A percentile compares a stretch with the other conserved stretches of the same genome.
Evolutionary conservation across 1,140 invertebrate genomes (phyloP).

Genomic region (Metaphire vulgaris): DNA sequence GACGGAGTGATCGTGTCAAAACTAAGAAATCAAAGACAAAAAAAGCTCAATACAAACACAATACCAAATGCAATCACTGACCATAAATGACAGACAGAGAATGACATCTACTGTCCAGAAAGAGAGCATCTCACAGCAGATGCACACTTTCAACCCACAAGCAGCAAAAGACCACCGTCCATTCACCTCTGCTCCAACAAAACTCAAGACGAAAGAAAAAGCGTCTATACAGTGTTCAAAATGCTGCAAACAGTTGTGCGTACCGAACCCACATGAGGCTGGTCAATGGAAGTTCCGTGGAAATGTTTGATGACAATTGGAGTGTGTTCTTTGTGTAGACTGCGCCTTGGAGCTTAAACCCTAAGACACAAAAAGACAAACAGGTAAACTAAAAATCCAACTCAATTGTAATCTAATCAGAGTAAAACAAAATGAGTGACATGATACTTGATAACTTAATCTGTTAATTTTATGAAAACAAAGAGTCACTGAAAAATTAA

Average conservation of each 20-base stretch:
- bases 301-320: conserved; percentile 83
- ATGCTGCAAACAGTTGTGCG: too few species aligned
- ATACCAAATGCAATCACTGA: too few species aligned
- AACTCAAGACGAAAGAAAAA: not conserved
- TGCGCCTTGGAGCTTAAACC: conserved; percentile 89
- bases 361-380: conserved; percentile 48
- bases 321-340: conserved; percentile 83
- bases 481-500: too few species aligned
- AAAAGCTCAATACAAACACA: too few species aligned
- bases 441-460: too few species aligned
- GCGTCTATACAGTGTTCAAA: too few species aligned
- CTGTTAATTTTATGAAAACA: too few species aligned
- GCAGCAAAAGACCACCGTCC: not conserved
- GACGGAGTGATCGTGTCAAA: conserved; percentile 52
- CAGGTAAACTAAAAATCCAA: too few species aligned
- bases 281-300: conserved; percentile 83
- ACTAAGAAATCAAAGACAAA: conserved; percentile 13
- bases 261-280: conserved; percentile 75
- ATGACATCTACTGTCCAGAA: not conserved
- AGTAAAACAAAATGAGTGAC: too few species aligned
- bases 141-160: too few species aligned
- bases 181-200: not conserved
- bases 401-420: too few species aligned
- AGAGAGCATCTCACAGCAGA: too few species aligned
- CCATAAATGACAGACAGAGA: not conserved